A percentile compares a stretch with the other conserved stretches of the same genome.
phyloP scores from a whole-genome alignment of 2,888 invertebrate species.

The Ophonus ardosiacus region DNA sequence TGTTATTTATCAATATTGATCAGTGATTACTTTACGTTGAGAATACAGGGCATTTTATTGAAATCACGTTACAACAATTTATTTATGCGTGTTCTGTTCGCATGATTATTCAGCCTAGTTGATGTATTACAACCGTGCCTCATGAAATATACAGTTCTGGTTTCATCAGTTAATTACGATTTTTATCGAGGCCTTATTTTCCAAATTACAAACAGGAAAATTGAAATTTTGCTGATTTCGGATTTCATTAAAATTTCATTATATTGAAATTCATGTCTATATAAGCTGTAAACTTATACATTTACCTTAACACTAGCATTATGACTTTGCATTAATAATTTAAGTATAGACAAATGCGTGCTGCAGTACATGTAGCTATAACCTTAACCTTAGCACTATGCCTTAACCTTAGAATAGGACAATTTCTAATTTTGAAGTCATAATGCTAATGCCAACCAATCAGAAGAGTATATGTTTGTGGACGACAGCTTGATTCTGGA shows the following conservation, averaged over 20 bases:
- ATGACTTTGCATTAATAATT: no score
- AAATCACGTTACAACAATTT: slow-evolving; percentile 19
- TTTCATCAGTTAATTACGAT: slow-evolving; percentile 42
- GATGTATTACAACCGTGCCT: slow-evolving; percentile 36
- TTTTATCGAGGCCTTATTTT: slow-evolving; percentile 18
- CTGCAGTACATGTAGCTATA: no score
- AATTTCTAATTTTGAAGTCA: no score
- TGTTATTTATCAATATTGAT: slow-evolving; percentile 26
- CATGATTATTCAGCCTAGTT: slow-evolving; percentile 28
- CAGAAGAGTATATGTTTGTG: no score
- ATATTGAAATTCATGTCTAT: not conserved
- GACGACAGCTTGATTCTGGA: no score
- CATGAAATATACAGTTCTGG: slow-evolving; percentile 7
- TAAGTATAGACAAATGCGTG: no score
- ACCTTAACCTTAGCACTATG: no score
- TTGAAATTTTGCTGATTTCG: not conserved
- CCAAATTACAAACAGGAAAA: not conserved
- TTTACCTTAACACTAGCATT: no score
- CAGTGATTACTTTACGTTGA: slow-evolving; percentile 5
- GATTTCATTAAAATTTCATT: not conserved
- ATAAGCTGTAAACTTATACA: no score
- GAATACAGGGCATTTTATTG: slow-evolving; percentile 28
- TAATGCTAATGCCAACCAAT: no score
- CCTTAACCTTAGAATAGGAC: no score
- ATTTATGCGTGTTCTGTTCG: slow-evolving; percentile 31